A percentile compares a stretch with the other conserved stretches of the same genome.
Evolutionary conservation across 1,140 invertebrate genomes (phyloP).

Genomic region (Tetranychus cinnabarinus): DNA sequence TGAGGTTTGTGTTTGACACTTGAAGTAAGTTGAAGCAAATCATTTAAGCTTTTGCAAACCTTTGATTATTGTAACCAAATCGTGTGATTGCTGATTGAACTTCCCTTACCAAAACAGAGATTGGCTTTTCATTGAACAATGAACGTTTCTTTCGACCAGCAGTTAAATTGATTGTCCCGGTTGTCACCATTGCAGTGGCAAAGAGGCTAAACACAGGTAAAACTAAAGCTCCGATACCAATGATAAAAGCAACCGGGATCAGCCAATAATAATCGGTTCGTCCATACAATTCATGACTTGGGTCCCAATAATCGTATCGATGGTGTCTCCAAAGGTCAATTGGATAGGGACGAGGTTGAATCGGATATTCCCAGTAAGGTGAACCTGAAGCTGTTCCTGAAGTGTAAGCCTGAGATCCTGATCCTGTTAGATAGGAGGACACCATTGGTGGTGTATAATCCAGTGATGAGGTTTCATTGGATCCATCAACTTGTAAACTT

Average conservation of each 20-base stretch:
- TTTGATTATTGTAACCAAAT: not conserved
- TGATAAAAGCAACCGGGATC: conserved; percentile 7
- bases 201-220: conserved; percentile 5
- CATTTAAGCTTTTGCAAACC: not conserved
- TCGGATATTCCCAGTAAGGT: not conserved
- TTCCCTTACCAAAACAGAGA: not conserved
- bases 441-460: no score
- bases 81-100: not conserved
- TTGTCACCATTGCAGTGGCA: conserved; percentile 9
- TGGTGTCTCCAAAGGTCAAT: not conserved
- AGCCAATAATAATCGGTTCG: conserved; percentile 7
- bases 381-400: no score
- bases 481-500: no score
- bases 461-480: no score
- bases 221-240: conserved; percentile 9
- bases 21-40: not conserved
- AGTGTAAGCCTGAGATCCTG: no score
- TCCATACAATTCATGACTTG: not conserved
- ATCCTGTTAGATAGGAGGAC: no score
- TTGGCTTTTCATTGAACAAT: not conserved
- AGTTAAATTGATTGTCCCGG: conserved; percentile 6
- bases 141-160: conserved; percentile 4
- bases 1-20: not conserved
- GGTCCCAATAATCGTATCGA: not conserved
- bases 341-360: not conserved